Evolutionary conservation across 2,888 invertebrate genomes (phyloP).

Genomic region (Drosophila borealis): DNA sequence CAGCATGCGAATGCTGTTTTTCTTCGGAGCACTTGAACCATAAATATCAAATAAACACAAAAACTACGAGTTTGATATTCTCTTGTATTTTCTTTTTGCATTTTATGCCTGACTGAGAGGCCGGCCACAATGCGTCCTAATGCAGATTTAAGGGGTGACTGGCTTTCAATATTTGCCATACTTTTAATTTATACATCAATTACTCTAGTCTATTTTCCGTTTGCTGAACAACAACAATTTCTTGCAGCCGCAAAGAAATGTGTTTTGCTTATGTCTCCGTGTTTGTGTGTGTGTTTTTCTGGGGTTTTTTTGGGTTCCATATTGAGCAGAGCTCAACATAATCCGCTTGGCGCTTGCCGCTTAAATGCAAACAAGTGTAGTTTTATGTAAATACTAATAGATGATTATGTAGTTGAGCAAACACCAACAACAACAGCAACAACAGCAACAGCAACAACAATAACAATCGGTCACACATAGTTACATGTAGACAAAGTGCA

Average conservation of each 20-base stretch:
- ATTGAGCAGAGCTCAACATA: slow-evolving; percentile 37
- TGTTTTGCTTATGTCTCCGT: slow-evolving; percentile 12
- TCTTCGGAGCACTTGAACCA: slow-evolving; percentile 25
- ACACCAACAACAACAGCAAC: slow-evolving; percentile 57
- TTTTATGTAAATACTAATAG: slow-evolving; percentile 79
- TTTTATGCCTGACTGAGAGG: slow-evolving; percentile 18
- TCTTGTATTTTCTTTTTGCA: slow-evolving; percentile 10
- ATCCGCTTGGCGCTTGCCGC: slow-evolving; percentile 73
- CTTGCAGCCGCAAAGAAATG: slow-evolving; percentile 32
- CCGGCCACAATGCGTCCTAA: slow-evolving; percentile 17
- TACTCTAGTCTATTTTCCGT: slow-evolving; percentile 20
- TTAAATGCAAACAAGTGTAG: slow-evolving; percentile 80
- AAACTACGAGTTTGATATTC: slow-evolving; percentile 2
- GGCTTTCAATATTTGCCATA: slow-evolving; percentile 26
- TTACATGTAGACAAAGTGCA: slow-evolving; percentile 77
- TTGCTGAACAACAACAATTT: slow-evolving; percentile 18
- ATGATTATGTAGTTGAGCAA: slow-evolving; percentile 80
- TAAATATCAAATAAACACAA: slow-evolving; percentile 33
- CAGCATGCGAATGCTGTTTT: slow-evolving; percentile 13
- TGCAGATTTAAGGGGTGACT: slow-evolving; percentile 18
- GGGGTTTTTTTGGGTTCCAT: slow-evolving; percentile 7
- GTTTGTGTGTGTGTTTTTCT: background rate
- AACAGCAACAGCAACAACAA: slow-evolving; percentile 39
- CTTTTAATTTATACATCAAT: slow-evolving; percentile 29
- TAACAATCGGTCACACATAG: slow-evolving; percentile 72